Evolutionary conservation across 2,888 invertebrate species (phyloP).

Genomic region (Dynastes grantii): DNA sequence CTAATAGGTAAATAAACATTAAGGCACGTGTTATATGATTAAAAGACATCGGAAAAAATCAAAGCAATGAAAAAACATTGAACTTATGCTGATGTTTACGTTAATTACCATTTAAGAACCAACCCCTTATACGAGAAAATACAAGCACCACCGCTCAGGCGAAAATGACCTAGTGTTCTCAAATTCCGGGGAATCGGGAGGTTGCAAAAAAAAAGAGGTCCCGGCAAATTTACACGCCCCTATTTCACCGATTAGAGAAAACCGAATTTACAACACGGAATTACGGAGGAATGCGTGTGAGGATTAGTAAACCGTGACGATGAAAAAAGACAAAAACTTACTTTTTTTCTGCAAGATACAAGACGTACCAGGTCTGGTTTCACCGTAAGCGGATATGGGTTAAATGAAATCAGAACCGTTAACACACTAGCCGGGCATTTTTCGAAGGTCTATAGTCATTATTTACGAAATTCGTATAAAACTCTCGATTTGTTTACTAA

Average conservation of each 20-base stretch:
- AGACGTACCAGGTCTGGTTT: slow-evolving; percentile 42
- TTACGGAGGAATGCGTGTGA: slow-evolving; percentile 2
- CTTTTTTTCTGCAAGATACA: slow-evolving; percentile 33
- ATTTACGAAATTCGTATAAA: slow-evolving; percentile 9
- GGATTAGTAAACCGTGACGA: slow-evolving; percentile 21
- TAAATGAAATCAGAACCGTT: slow-evolving; percentile 41
- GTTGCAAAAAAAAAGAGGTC: slow-evolving; percentile 18
- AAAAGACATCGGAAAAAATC: slow-evolving; percentile 23
- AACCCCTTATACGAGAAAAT: background rate
- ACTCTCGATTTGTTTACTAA: slow-evolving; percentile 40
- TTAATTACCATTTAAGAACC: background rate
- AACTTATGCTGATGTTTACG: background rate
- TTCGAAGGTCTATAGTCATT: slow-evolving; percentile 14
- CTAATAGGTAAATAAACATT: slow-evolving; percentile 24
- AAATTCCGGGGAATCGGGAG: slow-evolving; percentile 23
- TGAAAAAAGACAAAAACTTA: slow-evolving; percentile 42
- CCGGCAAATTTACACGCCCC: slow-evolving; percentile 35
- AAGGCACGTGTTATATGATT: slow-evolving; percentile 23
- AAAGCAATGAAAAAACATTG: slow-evolving; percentile 28
- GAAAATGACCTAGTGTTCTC: slow-evolving; percentile 33
- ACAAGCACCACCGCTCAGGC: background rate
- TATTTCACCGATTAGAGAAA: background rate
- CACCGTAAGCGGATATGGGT: slow-evolving; percentile 43
- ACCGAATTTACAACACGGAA: background rate
- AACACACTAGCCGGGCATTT: slow-evolving; percentile 43